These are phyloP conservation scores for Rhopalosiphum maidis DNA, from an alignment of 1,140 invertebrate species.

Conservation along the genomic window DNA sequence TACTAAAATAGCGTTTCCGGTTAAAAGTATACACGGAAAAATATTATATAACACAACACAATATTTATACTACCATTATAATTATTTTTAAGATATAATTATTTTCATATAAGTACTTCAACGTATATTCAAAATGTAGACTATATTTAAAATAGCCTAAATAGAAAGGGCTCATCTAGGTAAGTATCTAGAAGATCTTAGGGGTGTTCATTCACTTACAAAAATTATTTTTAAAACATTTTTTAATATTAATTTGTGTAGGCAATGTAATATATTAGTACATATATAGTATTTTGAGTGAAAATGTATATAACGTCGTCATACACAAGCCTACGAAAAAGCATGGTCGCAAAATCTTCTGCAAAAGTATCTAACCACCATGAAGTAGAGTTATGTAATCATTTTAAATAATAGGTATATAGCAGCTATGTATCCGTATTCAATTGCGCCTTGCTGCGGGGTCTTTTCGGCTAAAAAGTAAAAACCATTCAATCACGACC, in stretches of 20 bases:
- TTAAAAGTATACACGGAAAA: too few species aligned
- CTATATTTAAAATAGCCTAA: too few species aligned
- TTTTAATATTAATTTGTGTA: neutral
- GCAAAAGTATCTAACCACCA: neutral
- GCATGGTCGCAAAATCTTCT: neutral
- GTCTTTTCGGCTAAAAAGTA: constrained; percentile 6
- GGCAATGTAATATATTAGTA: neutral
- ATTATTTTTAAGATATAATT: too few species aligned
- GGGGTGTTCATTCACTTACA: neutral
- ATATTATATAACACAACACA: too few species aligned
- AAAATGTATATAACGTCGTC: neutral
- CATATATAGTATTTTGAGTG: neutral
- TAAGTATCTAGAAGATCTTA: neutral
- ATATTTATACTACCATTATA: too few species aligned
- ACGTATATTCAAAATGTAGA: too few species aligned
- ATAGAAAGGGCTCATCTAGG: neutral
- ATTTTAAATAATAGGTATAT: neutral
- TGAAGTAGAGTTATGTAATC: neutral
- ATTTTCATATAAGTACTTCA: too few species aligned
- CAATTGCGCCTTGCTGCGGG: neutral
- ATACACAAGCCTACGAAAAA: neutral
- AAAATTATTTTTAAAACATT: neutral
- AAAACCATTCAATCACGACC: constrained; percentile 45
- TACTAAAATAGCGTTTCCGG: too few species aligned
- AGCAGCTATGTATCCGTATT: neutral